phyloP scores from a whole-genome alignment of 2,797 vertebrate genomes.

The Aplochiton taeniatus region DNA sequence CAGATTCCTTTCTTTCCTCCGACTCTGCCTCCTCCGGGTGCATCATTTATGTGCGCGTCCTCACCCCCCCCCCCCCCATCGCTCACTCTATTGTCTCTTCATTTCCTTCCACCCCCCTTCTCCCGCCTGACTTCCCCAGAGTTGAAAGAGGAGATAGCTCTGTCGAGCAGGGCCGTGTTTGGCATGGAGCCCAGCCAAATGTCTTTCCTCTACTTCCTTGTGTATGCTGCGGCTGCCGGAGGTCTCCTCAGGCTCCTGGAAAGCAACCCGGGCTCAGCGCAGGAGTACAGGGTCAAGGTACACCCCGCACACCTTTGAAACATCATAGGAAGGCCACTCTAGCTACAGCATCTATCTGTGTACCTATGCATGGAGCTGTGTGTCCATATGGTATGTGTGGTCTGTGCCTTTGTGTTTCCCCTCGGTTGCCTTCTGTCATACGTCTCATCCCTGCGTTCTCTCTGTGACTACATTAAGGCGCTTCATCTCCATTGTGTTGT shows the following conservation, averaged over 20 bases:
- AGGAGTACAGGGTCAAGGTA: constrained; percentile 76
- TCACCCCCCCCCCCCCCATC: not conserved
- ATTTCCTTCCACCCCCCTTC: not conserved
- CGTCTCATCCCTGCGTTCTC: too few species aligned
- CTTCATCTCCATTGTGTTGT: too few species aligned
- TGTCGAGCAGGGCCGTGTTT: constrained; percentile 64
- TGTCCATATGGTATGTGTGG: too few species aligned
- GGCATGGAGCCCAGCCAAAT: constrained; percentile 74
- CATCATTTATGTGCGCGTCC: not conserved
- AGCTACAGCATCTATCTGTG: too few species aligned
- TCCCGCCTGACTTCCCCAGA: constrained; percentile 36
- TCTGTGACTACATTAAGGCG: too few species aligned
- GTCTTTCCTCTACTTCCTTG: constrained; percentile 76
- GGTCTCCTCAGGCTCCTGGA: constrained; percentile 68
- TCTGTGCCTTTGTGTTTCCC: too few species aligned
- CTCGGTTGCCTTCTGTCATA: too few species aligned
- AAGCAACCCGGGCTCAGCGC: constrained; percentile 64
- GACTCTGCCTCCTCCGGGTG: too few species aligned
- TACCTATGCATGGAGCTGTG: too few species aligned
- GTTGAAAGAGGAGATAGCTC: constrained; percentile 62
- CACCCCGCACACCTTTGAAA: not conserved
- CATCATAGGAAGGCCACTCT: too few species aligned
- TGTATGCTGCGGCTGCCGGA: constrained; percentile 72
- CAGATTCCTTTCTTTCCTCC: not conserved
- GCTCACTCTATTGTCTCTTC: not conserved